These are phyloP conservation scores for Isoperla grammatica DNA, from an alignment of 2,888 invertebrate genomes.

Conservation along the genomic window DNA sequence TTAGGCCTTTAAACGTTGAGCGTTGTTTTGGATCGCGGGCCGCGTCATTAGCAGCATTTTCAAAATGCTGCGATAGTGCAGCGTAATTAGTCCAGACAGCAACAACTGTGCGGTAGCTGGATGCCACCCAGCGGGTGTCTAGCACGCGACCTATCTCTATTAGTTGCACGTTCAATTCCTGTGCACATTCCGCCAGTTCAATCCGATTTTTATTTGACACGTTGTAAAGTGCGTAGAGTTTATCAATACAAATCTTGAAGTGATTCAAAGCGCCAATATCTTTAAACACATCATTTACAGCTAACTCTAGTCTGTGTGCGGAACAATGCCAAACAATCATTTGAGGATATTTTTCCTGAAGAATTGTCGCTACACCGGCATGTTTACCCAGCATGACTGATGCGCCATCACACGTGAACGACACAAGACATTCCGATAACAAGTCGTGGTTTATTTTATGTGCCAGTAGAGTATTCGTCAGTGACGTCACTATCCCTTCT, in stretches of 20 bases:
- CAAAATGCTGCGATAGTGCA: constrained; percentile 17
- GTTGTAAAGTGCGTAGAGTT: not conserved
- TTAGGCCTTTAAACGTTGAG: not conserved
- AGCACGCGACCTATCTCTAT: constrained; percentile 27
- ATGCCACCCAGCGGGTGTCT: constrained; percentile 27
- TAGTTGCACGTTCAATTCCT: constrained; percentile 22
- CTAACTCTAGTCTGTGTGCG: not conserved
- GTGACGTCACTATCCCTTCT: not conserved
- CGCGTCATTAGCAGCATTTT: not conserved
- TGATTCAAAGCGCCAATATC: not conserved
- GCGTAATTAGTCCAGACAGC: constrained; percentile 26
- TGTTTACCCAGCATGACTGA: not conserved
- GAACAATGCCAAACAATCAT: not conserved
- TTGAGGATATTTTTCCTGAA: not conserved
- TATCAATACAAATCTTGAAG: not conserved
- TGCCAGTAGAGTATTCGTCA: not conserved
- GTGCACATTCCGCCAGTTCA: constrained; percentile 24
- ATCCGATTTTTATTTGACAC: constrained; percentile 27
- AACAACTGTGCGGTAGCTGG: constrained; percentile 23
- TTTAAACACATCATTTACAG: not conserved
- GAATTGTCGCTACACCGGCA: not conserved
- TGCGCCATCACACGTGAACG: not conserved
- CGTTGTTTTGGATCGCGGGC: not conserved
- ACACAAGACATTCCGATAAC: not conserved
- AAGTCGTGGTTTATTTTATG: not conserved